Base-by-base conservation (phyloP, 1,140 invertebrate species). In the Oedothorax gibbosus region DNA sequence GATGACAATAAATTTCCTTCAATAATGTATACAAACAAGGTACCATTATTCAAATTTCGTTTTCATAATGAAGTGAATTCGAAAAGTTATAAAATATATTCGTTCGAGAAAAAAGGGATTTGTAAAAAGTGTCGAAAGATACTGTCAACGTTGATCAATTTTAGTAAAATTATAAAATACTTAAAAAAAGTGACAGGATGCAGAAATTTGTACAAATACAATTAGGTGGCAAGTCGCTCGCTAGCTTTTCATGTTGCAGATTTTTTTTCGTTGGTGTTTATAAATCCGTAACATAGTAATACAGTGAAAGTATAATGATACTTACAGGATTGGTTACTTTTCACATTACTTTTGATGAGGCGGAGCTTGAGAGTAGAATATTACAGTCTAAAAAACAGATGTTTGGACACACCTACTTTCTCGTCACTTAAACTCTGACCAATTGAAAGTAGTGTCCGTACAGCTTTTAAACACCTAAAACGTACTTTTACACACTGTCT, bases 31-130 rank as follows among this genome's bases (percentile, higher is more conserved):
- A 64, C 80, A 82, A 64, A 62, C 18, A n/a, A 51, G 60, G 64
- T 82, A 82, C 60, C 80, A 82, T 82, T 21, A 82, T 82, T 82
- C 35, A 82, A 73, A 73, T 82, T 82, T 73, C 60, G 54, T 57
- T 54, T 65, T 73, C 69, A 73, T 82, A 57, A 35, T 79, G 77
- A 79, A 60, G 77, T 79, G 77, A 79, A 62, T 65, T 50, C 62
- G 15, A 79, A 54, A 50, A 66, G 53, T 18, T n/a, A 77, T 51
- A 54, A 66, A 66, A 51, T 53, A 79, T 53, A 54, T 79, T 68
- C 20, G 35, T 8, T 8, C 18, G 72, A 75, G 57, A 75, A 75
- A 57, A 75, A 35, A 57, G 53, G 53, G 72, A 75, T 56, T 75
- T 75, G 72, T 51, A 51, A 51, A 35, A 6, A 75, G 56, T 75